Evolutionary conservation across 2,888 invertebrate genomes (phyloP), one percentile per base, ranked within the genome.

Genomic region (Cephus pulcher): DNA sequence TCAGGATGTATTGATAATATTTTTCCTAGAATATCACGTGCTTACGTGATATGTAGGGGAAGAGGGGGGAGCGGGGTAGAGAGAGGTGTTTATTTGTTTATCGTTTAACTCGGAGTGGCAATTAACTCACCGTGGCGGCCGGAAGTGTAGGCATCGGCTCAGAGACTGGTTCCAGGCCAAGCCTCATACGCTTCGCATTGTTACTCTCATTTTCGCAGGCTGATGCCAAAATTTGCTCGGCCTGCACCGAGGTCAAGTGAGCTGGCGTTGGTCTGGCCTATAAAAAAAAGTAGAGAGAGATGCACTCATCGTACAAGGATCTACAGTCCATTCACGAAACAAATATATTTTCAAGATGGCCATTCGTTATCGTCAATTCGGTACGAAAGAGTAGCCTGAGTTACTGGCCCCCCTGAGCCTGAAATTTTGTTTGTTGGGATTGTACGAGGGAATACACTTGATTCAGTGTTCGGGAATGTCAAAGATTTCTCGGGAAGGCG

Each of bases 121-220:
- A n/a, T 30, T 34, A 69, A 92, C 93, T 93, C 91, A 94, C 94
- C 88, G 93, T 93, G 75, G 94, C 93, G 82, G 95, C 95, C 81
- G 95, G 95, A 87, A 95, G 93, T 81, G 95, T 93, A 84, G 96
- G 97, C 95, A 97, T 95, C 76, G 97, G 97, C 93, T 97, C 97
- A 90, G 97, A 96, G 88, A 98, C 97, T 73, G 98, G 98, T 91
- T 98, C 98, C 86, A 98, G 94, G 75, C 98, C 98, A 90, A 98
- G 94, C 84, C 98, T 95, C 98, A 98, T 98, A 90, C 98, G 95
- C 93, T 98, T 98, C 81, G 98, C 98, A 92, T 98, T 98, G 92
- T 98, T 96, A 92, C 97, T 97, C 93, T 98, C 98, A 92, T 98
- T 98, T 93, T 98, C 98, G 92, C 98, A 98, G 82, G 98, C 98